Base-by-base conservation (phyloP, 2,888 invertebrate species). In the Thera britannica region DNA sequence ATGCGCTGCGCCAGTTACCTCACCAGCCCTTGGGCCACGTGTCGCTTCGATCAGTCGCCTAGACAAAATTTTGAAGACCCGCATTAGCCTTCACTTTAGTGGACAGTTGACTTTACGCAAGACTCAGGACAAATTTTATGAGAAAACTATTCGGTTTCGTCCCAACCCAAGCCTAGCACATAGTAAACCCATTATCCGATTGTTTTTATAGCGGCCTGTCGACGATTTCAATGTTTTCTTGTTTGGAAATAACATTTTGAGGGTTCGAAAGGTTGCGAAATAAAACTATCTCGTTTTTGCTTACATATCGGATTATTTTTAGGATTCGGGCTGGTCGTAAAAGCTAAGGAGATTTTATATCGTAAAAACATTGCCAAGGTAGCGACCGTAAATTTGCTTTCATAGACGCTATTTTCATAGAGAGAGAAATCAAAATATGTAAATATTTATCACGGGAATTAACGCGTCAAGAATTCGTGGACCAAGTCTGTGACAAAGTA, bases 81-180 rank as follows among this genome's bases (percentile, higher is more conserved):
- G 8, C 2, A 9, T 2, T 9, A 46, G 34, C 51, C 23, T 34
- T 23, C 3, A 8, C 56, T 57, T 61, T 36, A 51, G 60, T 63
- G 12, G 52, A 58, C 59, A 8, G 12, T 5, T 35, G 1, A 11
- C 58, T 46, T 44, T 4, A 34, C 12, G 38, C 34, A 34, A 4
- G 71, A 73, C 78, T 73, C 71, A 71, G 67, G 66, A 58, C 68
- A 64, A 65, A 77, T 82, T 83, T 83, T 83, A 83, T 79, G 79
- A 69, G 72, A 63, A 74, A 82, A 79, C 79, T 80, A 81, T 81
- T 76, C 73, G 75, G 73, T 68, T 65, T 8, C 46, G 46, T 61
- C 54, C 61, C n/a, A 1, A 36, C 2, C 46, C 55, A 36, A 48
- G 61, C 59, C 64, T 52, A 60, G 72, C 67, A 67, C 56, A 59